Evolutionary conservation across 2,797 vertebrate genomes (phyloP).

Genomic region (Pseudopleuronectes americanus): DNA sequence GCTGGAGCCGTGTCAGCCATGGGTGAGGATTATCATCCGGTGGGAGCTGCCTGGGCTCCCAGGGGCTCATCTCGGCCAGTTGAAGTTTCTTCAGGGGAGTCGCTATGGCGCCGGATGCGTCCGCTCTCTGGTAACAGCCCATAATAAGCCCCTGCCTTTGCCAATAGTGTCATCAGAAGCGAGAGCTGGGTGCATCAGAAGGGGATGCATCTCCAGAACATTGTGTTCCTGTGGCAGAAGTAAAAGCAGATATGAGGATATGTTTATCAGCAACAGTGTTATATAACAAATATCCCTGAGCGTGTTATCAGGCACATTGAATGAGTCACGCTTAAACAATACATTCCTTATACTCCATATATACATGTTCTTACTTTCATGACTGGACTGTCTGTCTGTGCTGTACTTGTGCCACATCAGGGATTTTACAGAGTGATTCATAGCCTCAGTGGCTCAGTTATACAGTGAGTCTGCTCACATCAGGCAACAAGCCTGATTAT

Average conservation of each 20-base stretch:
- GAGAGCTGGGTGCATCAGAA: constrained; percentile 52
- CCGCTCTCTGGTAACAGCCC: constrained; percentile 62
- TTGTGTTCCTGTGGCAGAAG: constrained; percentile 73
- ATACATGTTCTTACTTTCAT: constrained; percentile 28
- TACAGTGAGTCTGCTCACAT: neutral
- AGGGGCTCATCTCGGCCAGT: constrained; percentile 58
- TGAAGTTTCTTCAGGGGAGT: constrained; percentile 61
- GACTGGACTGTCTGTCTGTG: constrained; percentile 37
- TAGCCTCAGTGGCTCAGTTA: constrained; percentile 4
- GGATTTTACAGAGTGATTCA: constrained; percentile 33
- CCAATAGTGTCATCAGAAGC: constrained; percentile 62
- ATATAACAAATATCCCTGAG: constrained; percentile 44
- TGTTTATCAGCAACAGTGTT: constrained; percentile 62
- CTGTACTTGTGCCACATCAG: constrained; percentile 30
- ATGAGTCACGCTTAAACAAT: constrained; percentile 37
- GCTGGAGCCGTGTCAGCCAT: constrained; percentile 58
- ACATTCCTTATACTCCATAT: neutral
- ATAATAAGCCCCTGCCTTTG: constrained; percentile 74
- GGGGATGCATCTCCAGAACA: constrained; percentile 69
- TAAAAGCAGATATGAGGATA: constrained; percentile 49
- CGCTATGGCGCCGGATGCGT: constrained; percentile 50
- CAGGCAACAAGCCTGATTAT: neutral
- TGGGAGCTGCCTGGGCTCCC: constrained; percentile 50
- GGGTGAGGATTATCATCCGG: constrained; percentile 58
- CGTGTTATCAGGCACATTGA: constrained; percentile 6